Evolutionary conservation across 2,888 invertebrate species (phyloP), one percentile per base, ranked within the genome.

Genomic region (Acanthosepion esculentum): DNA sequence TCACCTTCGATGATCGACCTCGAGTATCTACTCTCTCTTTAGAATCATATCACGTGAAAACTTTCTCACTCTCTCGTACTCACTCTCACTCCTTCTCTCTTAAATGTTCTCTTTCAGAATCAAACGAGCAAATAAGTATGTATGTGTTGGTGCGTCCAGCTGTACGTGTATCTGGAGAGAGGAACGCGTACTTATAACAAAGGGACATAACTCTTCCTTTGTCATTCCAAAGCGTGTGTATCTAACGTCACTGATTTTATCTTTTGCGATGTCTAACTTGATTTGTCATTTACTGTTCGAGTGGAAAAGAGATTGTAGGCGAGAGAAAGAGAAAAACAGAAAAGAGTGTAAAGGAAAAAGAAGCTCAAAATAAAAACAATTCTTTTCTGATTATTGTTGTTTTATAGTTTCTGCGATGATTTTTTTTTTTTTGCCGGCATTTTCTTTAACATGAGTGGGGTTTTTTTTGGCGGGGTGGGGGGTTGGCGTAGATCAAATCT

Each of bases 401-500:
- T 59, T 20, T 18, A 4, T 55, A 18, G 78, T 78, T 78, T 78
- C 5, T 78, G 10, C n/a, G 41, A 41, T 41, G n/a, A 6, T 10
- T 12, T 78, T 1, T 78, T 1, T 12, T 78, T n/a, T n/a, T n/a
- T n/a, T 15, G 12, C 5, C 15, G 78, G 3, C 6, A 33, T 78
- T n/a, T 29, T n/a, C 33, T 33, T 3, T 10, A 29, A 15, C 15
- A 12, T n/a, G 10, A 15, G n/a, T 78, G 78, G n/a, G n/a, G n/a
- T n/a, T n/a, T n/a, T n/a, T 78, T 78, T 15, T 15, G n/a, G 8
- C 5, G 7, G n/a, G n/a, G n/a, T n/a, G n/a, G n/a, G n/a, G n/a
- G n/a, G n/a, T n/a, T n/a, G n/a, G n/a, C n/a, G n/a, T 78, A 78
- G 78, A 78, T 78, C 78, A 78, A n/a, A 78, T 78, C 78, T n/a